Conservation (phyloP, 2,888 invertebrate species). For the Chrysina gloriosa region DNA sequence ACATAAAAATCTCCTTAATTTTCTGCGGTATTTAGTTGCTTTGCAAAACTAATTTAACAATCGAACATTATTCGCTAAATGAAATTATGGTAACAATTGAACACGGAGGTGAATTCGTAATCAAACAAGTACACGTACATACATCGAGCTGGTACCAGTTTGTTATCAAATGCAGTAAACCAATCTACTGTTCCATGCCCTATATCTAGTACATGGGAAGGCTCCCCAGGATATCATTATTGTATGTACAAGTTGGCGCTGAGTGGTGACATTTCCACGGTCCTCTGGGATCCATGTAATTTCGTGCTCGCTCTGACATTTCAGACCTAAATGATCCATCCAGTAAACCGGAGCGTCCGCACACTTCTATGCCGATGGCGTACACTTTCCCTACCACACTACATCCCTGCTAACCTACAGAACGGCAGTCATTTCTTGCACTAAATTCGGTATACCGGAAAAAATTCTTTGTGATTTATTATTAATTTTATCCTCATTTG, state of each 20-base stretch:
- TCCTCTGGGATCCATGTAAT: slow-evolving; percentile 63
- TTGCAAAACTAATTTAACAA: slow-evolving; percentile 26
- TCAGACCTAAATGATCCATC: slow-evolving; percentile 62
- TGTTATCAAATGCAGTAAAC: slow-evolving; percentile 38
- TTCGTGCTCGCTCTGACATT: slow-evolving; percentile 63
- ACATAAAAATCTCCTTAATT: too few species aligned
- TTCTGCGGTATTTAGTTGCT: neutral
- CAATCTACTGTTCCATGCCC: slow-evolving; percentile 39
- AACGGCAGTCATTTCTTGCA: slow-evolving; percentile 15
- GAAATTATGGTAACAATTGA: slow-evolving; percentile 41
- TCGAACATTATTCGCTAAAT: slow-evolving; percentile 28
- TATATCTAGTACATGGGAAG: slow-evolving; percentile 40
- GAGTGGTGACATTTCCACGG: slow-evolving; percentile 65
- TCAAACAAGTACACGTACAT: slow-evolving; percentile 8
- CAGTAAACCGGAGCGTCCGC: slow-evolving; percentile 46
- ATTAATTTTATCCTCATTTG: slow-evolving; percentile 53
- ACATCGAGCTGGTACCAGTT: slow-evolving; percentile 20
- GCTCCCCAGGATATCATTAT: slow-evolving; percentile 62
- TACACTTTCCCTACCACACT: slow-evolving; percentile 30
- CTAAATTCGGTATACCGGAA: slow-evolving; percentile 3
- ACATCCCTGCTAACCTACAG: slow-evolving; percentile 16
- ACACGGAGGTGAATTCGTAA: slow-evolving; percentile 6
- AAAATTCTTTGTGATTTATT: slow-evolving; percentile 50
- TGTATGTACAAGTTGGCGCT: slow-evolving; percentile 62
- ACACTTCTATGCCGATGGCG: slow-evolving; percentile 37